Evolutionary conservation across 2,888 invertebrate species (phyloP).

Genomic region (Capitulum mitella): DNA sequence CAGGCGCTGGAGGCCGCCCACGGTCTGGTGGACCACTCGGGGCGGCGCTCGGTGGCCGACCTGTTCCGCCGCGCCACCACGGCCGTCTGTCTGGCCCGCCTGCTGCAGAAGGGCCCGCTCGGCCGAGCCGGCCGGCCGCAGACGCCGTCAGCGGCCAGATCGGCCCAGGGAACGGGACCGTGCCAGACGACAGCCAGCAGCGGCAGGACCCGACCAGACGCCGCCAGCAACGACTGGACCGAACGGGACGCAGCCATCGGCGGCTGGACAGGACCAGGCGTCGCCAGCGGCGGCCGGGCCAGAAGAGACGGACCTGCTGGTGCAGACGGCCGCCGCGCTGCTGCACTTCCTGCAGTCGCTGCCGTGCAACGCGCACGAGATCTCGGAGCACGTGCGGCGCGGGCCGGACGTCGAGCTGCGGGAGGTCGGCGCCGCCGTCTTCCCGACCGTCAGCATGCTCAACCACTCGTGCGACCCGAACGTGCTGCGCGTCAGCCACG

Average conservation of each 20-base stretch:
- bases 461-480: slow-evolving; percentile 50
- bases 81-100: slow-evolving; percentile 40
- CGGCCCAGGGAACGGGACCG: no score
- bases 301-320: slow-evolving; percentile 33
- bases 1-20: slow-evolving; percentile 30
- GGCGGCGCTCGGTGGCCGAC: slow-evolving; percentile 37
- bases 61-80: slow-evolving; percentile 44
- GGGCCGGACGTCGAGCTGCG: slow-evolving; percentile 36
- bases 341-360: slow-evolving; percentile 45
- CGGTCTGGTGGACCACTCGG: slow-evolving; percentile 30
- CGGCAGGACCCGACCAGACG: no score
- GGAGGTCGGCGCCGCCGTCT: slow-evolving; percentile 47
- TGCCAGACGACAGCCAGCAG: no score
- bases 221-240: neutral
- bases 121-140: no score
- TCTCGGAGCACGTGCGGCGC: slow-evolving; percentile 41
- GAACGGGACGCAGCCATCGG: neutral
- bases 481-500: slow-evolving; percentile 43
- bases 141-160: no score
- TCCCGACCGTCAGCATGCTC: slow-evolving; percentile 47
- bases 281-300: slow-evolving; percentile 35
- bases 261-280: slow-evolving; percentile 27
- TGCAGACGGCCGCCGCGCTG: slow-evolving; percentile 42
- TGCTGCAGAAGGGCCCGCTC: no score
- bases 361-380: slow-evolving; percentile 49